phyloP scores from a whole-genome alignment of 2,888 invertebrate genomes.

The Morpho helenor region DNA sequence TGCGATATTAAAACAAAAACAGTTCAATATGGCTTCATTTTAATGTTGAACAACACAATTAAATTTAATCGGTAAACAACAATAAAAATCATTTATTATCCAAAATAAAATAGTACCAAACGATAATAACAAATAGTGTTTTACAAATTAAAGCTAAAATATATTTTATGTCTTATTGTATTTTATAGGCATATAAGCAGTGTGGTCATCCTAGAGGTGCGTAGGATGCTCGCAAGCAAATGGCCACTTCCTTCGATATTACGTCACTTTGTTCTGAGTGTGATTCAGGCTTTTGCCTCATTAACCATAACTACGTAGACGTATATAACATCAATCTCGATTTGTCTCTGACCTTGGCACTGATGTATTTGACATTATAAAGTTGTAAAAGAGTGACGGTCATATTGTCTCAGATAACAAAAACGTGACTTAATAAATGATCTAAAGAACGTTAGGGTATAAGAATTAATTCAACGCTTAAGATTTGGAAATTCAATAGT shows the following conservation, averaged over 20 bases:
- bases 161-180: too few species aligned
- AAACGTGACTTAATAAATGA: not conserved
- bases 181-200: conserved; percentile 3
- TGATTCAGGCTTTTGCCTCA: conserved; percentile 59
- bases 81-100: too few species aligned
- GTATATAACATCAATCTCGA: conserved; percentile 33
- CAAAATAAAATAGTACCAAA: too few species aligned
- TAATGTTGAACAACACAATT: too few species aligned
- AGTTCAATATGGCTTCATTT: too few species aligned
- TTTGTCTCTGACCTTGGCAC: conserved; percentile 44
- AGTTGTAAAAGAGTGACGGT: too few species aligned
- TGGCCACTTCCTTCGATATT: conserved; percentile 67
- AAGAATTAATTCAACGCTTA: conserved; percentile 23
- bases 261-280: conserved; percentile 52
- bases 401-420: not conserved
- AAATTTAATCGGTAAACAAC: too few species aligned
- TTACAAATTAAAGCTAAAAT: not conserved
- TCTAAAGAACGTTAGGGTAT: not conserved
- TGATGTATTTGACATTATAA: not conserved
- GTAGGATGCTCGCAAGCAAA: conserved; percentile 62
- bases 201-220: conserved; percentile 44
- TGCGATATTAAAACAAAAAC: too few species aligned
- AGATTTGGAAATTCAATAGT: not conserved
- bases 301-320: conserved; percentile 45
- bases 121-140: too few species aligned